Percentiles rank a stretch among this genome's conserved stretches.
These are phyloP conservation scores for Ophion costatus DNA, from an alignment of 2,888 invertebrate species.

Conservation along the genomic window DNA sequence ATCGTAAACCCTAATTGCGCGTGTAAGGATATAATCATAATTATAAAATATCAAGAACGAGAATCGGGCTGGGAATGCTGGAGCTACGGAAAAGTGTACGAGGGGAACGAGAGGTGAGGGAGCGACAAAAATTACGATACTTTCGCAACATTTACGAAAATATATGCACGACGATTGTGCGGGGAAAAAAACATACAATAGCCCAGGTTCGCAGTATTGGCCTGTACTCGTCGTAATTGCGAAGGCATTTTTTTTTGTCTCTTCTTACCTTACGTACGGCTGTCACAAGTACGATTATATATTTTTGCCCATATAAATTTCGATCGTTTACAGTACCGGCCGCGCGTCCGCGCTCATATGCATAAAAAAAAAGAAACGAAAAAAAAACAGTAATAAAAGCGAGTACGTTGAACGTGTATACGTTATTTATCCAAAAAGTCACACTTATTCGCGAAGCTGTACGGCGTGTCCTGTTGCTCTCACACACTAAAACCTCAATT, in stretches of 20 bases:
- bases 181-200: background rate
- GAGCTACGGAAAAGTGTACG: background rate
- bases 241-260: background rate
- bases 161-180: background rate
- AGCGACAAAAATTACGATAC: background rate
- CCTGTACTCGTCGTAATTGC: background rate
- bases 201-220: background rate
- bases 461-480: background rate
- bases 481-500: slow-evolving; percentile 49
- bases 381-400: background rate
- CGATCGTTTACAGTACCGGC: background rate
- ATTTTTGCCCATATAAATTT: slow-evolving; percentile 1
- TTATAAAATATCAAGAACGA: background rate
- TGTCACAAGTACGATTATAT: slow-evolving; percentile 3
- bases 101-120: background rate
- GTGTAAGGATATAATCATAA: background rate
- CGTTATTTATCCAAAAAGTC: slow-evolving; percentile 18
- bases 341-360: background rate
- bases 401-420: background rate
- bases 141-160: background rate
- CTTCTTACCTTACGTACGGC: background rate
- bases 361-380: background rate
- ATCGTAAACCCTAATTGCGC: background rate
- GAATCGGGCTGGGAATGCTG: background rate
- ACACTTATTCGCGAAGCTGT: background rate